A percentile compares a stretch with the other conserved stretches of the same genome.
Conservation (phyloP, 2,888 invertebrate species). For the Malthinus seriepunctatus region DNA sequence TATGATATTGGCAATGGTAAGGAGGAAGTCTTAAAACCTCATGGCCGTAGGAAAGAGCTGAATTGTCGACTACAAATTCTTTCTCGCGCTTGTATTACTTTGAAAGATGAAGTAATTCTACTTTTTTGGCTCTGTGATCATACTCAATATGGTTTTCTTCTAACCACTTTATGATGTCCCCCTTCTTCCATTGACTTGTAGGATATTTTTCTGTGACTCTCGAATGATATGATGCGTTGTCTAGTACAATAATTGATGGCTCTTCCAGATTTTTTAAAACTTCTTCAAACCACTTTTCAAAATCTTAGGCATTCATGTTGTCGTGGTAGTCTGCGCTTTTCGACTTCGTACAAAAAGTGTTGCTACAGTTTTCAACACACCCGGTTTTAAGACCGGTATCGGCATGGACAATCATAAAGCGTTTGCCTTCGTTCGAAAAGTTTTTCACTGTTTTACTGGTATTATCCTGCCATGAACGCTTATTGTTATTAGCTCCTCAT, state of each 20-base stretch:
- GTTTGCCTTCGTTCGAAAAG: not conserved
- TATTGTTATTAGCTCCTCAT: not conserved
- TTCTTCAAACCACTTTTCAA: slow-evolving; percentile 4
- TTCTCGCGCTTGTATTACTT: not conserved
- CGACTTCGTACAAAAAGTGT: not conserved
- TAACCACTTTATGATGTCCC: not conserved
- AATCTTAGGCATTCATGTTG: not conserved
- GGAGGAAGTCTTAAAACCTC: not conserved
- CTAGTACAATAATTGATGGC: slow-evolving; percentile 1
- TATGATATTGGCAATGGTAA: not conserved
- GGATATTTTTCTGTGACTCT: slow-evolving; percentile 3
- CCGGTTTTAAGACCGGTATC: not conserved
- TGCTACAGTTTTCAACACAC: not conserved
- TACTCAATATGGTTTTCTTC: not conserved
- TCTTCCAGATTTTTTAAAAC: not conserved
- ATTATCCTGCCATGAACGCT: slow-evolving; percentile 1
- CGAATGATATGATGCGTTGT: slow-evolving; percentile 4
- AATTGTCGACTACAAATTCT: not conserved
- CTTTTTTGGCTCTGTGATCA: not conserved
- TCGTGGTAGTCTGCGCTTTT: slow-evolving; percentile 5
- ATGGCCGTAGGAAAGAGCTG: not conserved
- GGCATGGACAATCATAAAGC: slow-evolving; percentile 1
- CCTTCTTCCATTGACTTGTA: not conserved
- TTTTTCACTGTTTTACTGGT: not conserved
- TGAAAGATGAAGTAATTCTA: not conserved